Evolutionary conservation across 2,888 invertebrate genomes (phyloP), one percentile per base, ranked within the genome.

Genomic region (Synanthedon tipuliformis): DNA sequence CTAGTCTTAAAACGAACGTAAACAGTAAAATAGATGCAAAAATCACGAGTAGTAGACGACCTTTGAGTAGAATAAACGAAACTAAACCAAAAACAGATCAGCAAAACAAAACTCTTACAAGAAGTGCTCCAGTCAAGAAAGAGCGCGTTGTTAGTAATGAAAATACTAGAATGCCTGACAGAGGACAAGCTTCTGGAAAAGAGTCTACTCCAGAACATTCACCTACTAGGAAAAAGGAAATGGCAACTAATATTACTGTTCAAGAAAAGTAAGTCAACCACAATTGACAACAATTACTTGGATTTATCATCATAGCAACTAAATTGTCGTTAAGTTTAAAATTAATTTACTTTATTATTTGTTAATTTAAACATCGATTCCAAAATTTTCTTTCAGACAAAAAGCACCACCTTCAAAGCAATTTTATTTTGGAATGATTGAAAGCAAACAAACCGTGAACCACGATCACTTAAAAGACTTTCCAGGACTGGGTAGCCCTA

Each of bases 371-470:
- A 34, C 34, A 34, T 34, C 34, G 34, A 8, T 34, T 34, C 34
- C 10, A 34, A 34, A 34, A 34, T 34, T 34, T 10, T 10, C 34
- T 34, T 34, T 10, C 34, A 34, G 81, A 53, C 69, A 68, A 61
- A 79, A 75, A 55, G 58, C 71, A 18, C 66, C 77, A 3, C 86
- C 86, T 51, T 85, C 85, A 0, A 87, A 86, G 53, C 86, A 87
- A 54, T 94, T 94, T 75, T 94, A 94, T 78, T 94, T 94, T 68
- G 94, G 94, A 41, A 94, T 94, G 94, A 91, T 91, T 58, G 89
- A 90, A 60, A 81, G 78, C 59, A 80, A 81, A 51, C 81, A 81
- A 51, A 62, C 74, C 0, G 71, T 75, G 50, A 61, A 69, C 0
- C 67, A 73, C 34, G 81, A 87, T 41, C 75, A 81, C 53, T 59